Evolutionary conservation across 2,797 vertebrate genomes (phyloP), one percentile per base, ranked within the genome.

Genomic region (Glossophaga mutica): DNA sequence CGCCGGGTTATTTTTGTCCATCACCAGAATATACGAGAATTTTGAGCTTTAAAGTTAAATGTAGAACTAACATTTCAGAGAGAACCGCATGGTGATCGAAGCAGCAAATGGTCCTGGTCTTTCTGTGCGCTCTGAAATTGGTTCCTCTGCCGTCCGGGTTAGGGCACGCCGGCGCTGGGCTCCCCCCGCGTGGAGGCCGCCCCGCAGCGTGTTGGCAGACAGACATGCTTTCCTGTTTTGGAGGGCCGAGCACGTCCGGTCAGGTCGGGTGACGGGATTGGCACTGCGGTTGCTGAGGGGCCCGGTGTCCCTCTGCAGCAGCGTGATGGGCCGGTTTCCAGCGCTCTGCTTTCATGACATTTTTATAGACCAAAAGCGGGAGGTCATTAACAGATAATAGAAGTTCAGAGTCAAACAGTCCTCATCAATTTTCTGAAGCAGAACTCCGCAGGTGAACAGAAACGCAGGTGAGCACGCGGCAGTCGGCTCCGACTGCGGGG

Each of bases 31-130:
- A 37, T 37, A 52, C 6, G 46, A 77, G 85, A 83, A 67, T 82
- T 94, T 90, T 57, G 70, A 89, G 78, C 89, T 87, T 90, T 93
- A 26, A 79, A 90, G 70, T 68, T 78, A 78, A 93, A 15, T 26
- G 9, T 59, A 2, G 19, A 52, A 62, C 46, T 81, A 82, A 42
- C 32, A 48, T 73, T 26, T 90, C 83, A 42, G 44, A 96, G 70
- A 96, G 70, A 96, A 62, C 24, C 65, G 44, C 48, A 37, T 73
- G 37, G 21, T 46, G 39, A 26, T 90, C 39, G 11, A 18, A 29
- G 52, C 87, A 42, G 29, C 52, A 48, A 62, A 10, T 74, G 52
- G 29, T 67, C 44, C 22, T 59, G 57, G 18, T 82, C 19, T 68
- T 84, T 95, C 59, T 48, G 21, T 21, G 34, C 71, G 26, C n/a